Evolutionary conservation across 2,113 vertebrate species (phyloP).

Genomic region (Athene noctua): DNA sequence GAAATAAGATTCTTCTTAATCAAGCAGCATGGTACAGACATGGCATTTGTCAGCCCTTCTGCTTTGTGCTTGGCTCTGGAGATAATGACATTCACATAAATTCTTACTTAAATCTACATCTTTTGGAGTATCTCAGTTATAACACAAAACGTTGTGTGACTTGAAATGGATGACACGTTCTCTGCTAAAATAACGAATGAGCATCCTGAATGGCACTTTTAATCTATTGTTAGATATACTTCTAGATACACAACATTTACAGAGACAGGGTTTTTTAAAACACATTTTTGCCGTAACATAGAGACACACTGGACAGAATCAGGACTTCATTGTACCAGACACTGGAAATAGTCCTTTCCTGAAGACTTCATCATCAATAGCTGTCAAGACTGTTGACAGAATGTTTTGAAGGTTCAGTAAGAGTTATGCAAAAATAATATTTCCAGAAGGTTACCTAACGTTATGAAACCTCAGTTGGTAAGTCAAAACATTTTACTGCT

Average conservation of each 20-base stretch:
- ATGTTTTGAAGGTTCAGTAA: neutral
- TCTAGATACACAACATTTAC: neutral
- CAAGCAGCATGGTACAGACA: neutral
- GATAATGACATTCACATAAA: neutral
- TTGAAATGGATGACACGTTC: neutral
- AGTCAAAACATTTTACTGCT: slow-evolving; percentile 44
- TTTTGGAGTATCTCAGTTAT: neutral
- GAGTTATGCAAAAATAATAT: slow-evolving; percentile 27
- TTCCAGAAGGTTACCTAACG: slow-evolving; percentile 53
- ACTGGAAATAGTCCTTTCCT: neutral
- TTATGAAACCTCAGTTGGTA: slow-evolving; percentile 56
- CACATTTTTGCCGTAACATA: neutral
- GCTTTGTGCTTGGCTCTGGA: neutral
- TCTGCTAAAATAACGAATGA: neutral
- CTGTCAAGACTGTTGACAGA: neutral
- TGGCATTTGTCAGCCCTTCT: neutral
- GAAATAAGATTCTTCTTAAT: neutral
- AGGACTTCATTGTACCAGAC: neutral
- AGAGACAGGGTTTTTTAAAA: neutral
- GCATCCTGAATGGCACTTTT: neutral
- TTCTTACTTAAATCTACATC: neutral
- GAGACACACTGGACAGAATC: neutral
- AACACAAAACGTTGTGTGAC: neutral
- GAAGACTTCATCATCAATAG: neutral
- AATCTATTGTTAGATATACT: neutral